Evolutionary conservation across 2,888 invertebrate genomes (phyloP).

Genomic region (Acleris literana): DNA sequence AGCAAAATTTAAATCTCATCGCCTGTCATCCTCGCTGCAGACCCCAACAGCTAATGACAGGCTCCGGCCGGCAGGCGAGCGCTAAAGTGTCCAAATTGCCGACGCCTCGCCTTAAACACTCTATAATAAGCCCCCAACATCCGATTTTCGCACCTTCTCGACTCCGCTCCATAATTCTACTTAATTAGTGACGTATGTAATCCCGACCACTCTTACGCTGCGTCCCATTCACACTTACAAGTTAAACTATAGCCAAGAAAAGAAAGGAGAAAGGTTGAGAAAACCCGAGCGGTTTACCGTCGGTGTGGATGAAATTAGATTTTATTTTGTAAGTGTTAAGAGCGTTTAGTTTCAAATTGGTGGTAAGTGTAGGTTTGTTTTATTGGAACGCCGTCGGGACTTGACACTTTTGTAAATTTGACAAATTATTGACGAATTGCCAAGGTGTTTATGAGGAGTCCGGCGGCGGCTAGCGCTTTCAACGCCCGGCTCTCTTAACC

Average conservation of each 20-base stretch:
- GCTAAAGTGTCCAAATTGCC: slow-evolving; percentile 34
- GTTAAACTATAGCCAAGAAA: slow-evolving; percentile 35
- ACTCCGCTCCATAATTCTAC: slow-evolving; percentile 63
- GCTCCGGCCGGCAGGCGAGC: slow-evolving; percentile 10
- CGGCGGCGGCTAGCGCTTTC: slow-evolving; percentile 6
- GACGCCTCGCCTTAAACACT: slow-evolving; percentile 28
- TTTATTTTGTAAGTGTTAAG: slow-evolving; percentile 12
- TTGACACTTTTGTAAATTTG: slow-evolving; percentile 34
- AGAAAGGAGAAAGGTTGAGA: slow-evolving; percentile 27
- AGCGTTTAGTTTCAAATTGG: neutral
- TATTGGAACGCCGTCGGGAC: slow-evolving; percentile 6
- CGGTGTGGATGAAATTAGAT: slow-evolving; percentile 6
- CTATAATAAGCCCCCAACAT: slow-evolving; percentile 58
- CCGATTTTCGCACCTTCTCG: slow-evolving; percentile 72
- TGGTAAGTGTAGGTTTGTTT: slow-evolving; percentile 6
- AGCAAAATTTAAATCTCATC: too few species aligned
- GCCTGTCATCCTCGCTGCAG: neutral
- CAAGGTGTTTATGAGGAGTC: slow-evolving; percentile 21
- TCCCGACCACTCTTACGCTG: slow-evolving; percentile 38
- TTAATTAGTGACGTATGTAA: slow-evolving; percentile 52
- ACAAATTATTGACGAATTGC: slow-evolving; percentile 33
- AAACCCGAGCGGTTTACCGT: neutral
- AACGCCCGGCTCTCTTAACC: neutral
- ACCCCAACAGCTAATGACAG: slow-evolving; percentile 32
- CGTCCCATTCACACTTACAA: slow-evolving; percentile 37